These are phyloP conservation scores for Enteromius thamalakanensis DNA, from an alignment of 2,797 vertebrate genomes.

Conservation along the genomic window DNA sequence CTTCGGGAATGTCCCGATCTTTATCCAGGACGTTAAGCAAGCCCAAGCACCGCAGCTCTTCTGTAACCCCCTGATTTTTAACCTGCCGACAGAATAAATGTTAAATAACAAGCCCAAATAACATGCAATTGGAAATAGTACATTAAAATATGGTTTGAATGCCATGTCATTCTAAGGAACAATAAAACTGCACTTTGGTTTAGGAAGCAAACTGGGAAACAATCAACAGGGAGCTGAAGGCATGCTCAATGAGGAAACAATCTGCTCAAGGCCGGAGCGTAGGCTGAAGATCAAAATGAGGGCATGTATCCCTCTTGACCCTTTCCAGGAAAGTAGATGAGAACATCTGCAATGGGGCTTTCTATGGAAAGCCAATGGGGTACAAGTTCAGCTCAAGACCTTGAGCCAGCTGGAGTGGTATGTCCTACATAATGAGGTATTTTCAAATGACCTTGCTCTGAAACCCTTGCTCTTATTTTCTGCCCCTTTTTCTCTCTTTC, in stretches of 20 bases:
- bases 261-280: not conserved
- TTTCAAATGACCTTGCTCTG: conserved; percentile 38
- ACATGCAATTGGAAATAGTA: conserved; percentile 16
- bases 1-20: conserved; percentile 79
- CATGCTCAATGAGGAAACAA: conserved; percentile 30
- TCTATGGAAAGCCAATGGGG: conserved; percentile 30
- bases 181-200: conserved; percentile 6
- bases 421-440: conserved; percentile 27
- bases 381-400: conserved; percentile 24
- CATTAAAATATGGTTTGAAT: conserved; percentile 10
- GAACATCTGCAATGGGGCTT: conserved; percentile 36
- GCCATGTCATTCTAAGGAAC: not conserved
- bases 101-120: conserved; percentile 11
- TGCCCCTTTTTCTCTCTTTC: conserved; percentile 27
- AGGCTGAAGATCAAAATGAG: conserved; percentile 39
- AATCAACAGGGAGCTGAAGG: conserved; percentile 1
- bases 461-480: conserved; percentile 26
- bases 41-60: conserved; percentile 86
- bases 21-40: conserved; percentile 80
- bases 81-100: conserved; percentile 68
- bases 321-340: conserved; percentile 40
- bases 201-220: conserved; percentile 7
- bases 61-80: conserved; percentile 79
- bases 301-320: conserved; percentile 42
- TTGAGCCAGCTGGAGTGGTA: conserved; percentile 48